Conservation (phyloP, 2,113 vertebrate species). For the Poeciliopsis prolifica region DNA sequence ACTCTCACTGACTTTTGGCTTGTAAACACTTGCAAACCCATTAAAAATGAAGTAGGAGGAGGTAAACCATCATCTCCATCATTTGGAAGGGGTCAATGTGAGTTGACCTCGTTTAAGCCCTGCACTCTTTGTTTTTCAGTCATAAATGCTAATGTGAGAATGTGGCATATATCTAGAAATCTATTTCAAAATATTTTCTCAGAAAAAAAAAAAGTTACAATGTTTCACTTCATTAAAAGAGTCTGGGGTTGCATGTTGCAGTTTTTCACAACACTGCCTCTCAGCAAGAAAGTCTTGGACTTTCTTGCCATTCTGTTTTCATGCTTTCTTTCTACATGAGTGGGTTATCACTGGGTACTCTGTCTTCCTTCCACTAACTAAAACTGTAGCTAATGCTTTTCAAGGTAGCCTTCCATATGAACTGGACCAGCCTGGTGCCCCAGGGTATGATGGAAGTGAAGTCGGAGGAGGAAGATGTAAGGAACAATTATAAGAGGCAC, state of each 20-base stretch:
- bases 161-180: not conserved
- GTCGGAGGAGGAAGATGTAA: not conserved
- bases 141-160: not conserved
- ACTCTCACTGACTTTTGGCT: not conserved
- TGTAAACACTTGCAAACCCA: not conserved
- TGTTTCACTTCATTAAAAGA: not conserved
- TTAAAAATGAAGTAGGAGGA: not conserved
- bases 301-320: not conserved
- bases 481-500: not conserved
- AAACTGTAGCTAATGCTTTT: not conserved
- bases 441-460: not conserved
- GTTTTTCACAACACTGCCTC: not conserved
- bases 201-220: not conserved
- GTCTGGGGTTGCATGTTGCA: not conserved
- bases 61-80: not conserved
- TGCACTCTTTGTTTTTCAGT: not conserved
- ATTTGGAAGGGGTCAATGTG: not conserved
- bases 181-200: not conserved
- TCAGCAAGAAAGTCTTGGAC: not conserved
- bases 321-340: not conserved
- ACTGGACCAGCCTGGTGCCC: too few species aligned
- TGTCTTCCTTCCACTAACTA: not conserved
- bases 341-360: not conserved
- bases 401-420: too few species aligned
- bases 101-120: not conserved